These are phyloP conservation scores for Prunella himalayana DNA, from an alignment of 2,113 vertebrate species.

Conservation along the genomic window DNA sequence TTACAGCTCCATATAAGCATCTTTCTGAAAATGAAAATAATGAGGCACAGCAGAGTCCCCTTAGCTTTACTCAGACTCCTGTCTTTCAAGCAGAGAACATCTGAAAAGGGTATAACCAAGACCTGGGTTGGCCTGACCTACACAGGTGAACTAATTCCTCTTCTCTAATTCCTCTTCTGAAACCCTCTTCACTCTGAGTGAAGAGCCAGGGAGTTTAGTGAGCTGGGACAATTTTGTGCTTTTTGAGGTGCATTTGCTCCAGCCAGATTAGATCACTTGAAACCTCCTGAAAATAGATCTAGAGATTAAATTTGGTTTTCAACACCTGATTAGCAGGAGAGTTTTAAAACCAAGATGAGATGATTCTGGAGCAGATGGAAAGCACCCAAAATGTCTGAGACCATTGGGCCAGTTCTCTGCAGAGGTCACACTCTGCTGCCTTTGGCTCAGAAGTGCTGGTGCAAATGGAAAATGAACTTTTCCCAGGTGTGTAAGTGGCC, in stretches of 20 bases:
- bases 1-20: not conserved
- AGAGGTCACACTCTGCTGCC: rapidly evolving
- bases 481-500: rapidly evolving
- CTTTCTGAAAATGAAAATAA: not conserved
- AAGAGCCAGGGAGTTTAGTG: not conserved
- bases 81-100: not conserved
- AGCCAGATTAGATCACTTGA: not conserved
- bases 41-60: not conserved
- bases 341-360: not conserved
- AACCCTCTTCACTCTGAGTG: not conserved
- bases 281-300: not conserved
- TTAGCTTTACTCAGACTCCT: not conserved
- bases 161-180: not conserved
- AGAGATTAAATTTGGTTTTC: not conserved
- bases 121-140: not conserved
- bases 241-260: not conserved
- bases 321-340: not conserved
- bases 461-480: not conserved
- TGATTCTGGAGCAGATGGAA: not conserved
- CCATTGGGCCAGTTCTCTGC: not conserved
- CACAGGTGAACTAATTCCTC: not conserved
- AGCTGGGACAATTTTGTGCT: not conserved
- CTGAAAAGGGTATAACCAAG: not conserved
- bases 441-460: not conserved
- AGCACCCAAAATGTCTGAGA: not conserved